These are phyloP conservation scores for Oligia strigilis DNA, from an alignment of 2,888 invertebrate genomes.

Conservation along the genomic window DNA sequence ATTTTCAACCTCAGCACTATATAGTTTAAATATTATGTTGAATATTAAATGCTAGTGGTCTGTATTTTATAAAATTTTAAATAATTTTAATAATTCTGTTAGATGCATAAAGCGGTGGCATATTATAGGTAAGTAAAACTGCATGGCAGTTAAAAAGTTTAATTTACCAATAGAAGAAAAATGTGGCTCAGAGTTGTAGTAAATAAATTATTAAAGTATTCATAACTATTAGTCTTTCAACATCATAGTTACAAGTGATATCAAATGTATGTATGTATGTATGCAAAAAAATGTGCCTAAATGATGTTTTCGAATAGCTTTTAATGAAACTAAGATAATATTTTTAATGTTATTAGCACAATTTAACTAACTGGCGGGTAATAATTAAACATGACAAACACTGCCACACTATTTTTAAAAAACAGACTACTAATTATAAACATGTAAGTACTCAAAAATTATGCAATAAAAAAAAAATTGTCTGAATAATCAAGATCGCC, in stretches of 20 bases:
- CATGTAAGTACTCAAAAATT: not conserved
- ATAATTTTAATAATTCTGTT: slow-evolving; percentile 11
- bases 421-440: not conserved
- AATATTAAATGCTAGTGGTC: not conserved
- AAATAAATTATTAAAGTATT: slow-evolving; percentile 8
- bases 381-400: slow-evolving; percentile 8
- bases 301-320: slow-evolving; percentile 32
- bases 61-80: slow-evolving; percentile 14
- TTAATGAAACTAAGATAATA: slow-evolving; percentile 23
- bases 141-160: slow-evolving; percentile 42
- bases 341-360: slow-evolving; percentile 14
- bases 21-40: slow-evolving; percentile 12
- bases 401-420: not conserved
- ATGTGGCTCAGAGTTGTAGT: not conserved
- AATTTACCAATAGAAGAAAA: slow-evolving; percentile 10
- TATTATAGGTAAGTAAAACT: slow-evolving; percentile 32
- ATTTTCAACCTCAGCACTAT: not conserved
- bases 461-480: not conserved
- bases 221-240: slow-evolving; percentile 5
- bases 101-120: slow-evolving; percentile 13
- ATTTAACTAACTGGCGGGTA: slow-evolving; percentile 6
- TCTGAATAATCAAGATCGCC: not conserved
- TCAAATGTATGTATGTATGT: slow-evolving; percentile 13
- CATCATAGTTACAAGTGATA: slow-evolving; percentile 37
- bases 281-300: slow-evolving; percentile 46